Conservation (phyloP, 2,113 vertebrate species). For the Notechis scutatus region DNA sequence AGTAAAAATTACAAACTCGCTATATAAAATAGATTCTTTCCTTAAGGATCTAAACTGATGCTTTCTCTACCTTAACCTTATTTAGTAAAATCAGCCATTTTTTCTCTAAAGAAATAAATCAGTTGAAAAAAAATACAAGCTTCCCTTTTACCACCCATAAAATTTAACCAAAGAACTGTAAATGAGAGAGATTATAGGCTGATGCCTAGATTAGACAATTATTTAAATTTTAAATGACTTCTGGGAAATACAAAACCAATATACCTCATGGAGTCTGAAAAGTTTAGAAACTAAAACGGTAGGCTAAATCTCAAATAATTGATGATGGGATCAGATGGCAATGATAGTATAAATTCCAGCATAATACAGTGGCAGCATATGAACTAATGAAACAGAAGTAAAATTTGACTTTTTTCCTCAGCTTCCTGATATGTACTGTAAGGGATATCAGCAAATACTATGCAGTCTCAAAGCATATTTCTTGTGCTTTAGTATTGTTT, state of each 20-base stretch:
- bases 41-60: neutral
- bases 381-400: neutral
- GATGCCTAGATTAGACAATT: neutral
- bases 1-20: neutral
- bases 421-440: neutral
- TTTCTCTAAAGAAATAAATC: neutral
- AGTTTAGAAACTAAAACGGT: neutral
- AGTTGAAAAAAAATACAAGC: neutral
- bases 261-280: neutral
- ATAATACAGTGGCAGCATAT: neutral
- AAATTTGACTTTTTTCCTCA: neutral
- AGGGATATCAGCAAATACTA: neutral
- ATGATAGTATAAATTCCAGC: neutral
- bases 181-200: neutral
- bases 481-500: neutral
- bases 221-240: neutral
- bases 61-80: neutral
- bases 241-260: neutral
- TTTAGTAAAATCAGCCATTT: neutral
- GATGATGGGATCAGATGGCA: neutral
- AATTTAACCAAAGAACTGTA: neutral
- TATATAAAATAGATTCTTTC: neutral
- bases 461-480: neutral
- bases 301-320: neutral
- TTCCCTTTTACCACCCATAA: neutral